Percentiles rank a stretch among this genome's conserved stretches.
Evolutionary conservation across 2,113 vertebrate species (phyloP).

Genomic region (Syngnathus scovelli): DNA sequence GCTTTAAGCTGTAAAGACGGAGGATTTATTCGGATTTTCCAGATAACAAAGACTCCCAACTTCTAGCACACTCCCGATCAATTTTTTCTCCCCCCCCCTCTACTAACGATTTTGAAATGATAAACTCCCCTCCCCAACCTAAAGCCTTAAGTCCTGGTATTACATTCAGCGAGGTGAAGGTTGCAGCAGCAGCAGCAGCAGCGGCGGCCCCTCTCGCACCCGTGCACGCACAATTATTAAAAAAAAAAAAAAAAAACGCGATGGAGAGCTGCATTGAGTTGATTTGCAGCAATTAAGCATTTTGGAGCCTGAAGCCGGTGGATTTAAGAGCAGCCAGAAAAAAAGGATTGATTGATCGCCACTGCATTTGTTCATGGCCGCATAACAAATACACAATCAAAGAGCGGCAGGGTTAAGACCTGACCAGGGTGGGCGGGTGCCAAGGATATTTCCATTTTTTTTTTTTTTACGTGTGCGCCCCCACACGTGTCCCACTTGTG

Average conservation of each 20-base stretch:
- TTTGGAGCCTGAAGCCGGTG: conserved; percentile 69
- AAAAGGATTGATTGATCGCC: conserved; percentile 64
- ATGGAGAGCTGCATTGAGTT: conserved; percentile 45
- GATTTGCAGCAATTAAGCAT: conserved; percentile 74
- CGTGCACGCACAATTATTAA: background rate
- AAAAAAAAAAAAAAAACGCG: conserved; percentile 5
- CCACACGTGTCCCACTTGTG: conserved; percentile 21
- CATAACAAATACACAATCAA: conserved; percentile 70
- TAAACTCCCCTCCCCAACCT: conserved; percentile 76
- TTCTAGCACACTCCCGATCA: conserved; percentile 96
- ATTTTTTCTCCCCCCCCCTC: conserved; percentile 73
- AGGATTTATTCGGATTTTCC: conserved; percentile 98
- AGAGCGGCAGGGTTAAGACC: conserved; percentile 52
- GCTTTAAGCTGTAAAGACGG: conserved; percentile 98
- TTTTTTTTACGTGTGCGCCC: conserved; percentile 9
- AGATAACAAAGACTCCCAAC: conserved; percentile 97
- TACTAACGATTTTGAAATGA: conserved; percentile 93
- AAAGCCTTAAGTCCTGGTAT: conserved; percentile 80
- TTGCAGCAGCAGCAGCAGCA: conserved; percentile 59
- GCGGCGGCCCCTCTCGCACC: background rate
- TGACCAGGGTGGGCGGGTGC: conserved; percentile 24
- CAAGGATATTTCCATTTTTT: conserved; percentile 13
- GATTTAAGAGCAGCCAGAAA: conserved; percentile 56
- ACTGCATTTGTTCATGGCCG: conserved; percentile 67
- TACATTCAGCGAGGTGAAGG: conserved; percentile 75